Conservation (phyloP, 2,113 vertebrate species). For the Gymnobelideus leadbeateri region DNA sequence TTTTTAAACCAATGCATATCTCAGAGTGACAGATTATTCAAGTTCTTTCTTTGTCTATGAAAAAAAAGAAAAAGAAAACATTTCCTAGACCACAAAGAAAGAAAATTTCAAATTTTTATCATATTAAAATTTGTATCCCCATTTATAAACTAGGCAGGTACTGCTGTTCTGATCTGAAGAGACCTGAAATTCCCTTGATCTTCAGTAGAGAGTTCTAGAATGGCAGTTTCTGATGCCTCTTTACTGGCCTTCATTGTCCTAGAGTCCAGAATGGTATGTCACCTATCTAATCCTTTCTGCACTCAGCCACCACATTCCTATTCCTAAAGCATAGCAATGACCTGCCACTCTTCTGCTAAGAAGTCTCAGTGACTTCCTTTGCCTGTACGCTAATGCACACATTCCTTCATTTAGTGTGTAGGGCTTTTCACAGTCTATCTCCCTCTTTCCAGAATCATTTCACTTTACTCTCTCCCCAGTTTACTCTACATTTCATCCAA, state of each 20-base stretch:
- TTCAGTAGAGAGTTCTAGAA: conserved; percentile 70
- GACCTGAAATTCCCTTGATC: conserved; percentile 11
- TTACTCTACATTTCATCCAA: too few relatives aligned
- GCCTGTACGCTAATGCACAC: background rate
- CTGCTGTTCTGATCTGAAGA: too few relatives aligned
- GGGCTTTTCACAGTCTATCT: background rate
- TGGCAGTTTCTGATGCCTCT: conserved; percentile 29
- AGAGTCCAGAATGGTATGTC: too few relatives aligned
- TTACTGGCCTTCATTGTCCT: conserved; percentile 54
- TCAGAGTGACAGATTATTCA: too few relatives aligned
- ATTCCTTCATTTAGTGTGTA: background rate
- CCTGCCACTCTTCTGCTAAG: background rate
- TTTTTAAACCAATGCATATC: too few relatives aligned
- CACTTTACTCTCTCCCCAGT: too few relatives aligned
- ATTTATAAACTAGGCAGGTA: too few relatives aligned
- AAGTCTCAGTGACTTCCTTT: background rate
- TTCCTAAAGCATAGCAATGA: too few relatives aligned
- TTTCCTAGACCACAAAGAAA: conserved; percentile 46
- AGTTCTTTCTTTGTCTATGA: too few relatives aligned
- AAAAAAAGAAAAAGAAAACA: conserved; percentile 5
- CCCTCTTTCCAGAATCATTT: background rate
- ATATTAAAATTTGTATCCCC: too few relatives aligned
- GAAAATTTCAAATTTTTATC: background rate
- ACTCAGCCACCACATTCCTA: too few relatives aligned
- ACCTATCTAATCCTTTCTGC: too few relatives aligned